These are phyloP conservation scores for Caenorhabditis sp. DNA, from an alignment of 2,888 invertebrate genomes.

Conservation along the genomic window DNA sequence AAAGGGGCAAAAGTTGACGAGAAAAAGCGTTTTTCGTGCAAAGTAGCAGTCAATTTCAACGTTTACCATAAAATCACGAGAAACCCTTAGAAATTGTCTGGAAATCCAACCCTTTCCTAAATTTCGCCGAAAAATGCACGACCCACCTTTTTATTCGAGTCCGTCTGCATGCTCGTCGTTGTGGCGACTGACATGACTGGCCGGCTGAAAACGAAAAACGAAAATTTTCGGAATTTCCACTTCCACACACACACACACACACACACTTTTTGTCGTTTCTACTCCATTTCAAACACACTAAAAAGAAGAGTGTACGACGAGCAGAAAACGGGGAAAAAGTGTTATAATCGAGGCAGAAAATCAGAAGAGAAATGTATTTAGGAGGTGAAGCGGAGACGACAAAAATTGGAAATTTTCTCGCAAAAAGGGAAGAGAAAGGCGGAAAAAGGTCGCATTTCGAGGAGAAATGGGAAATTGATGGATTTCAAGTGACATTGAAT, in stretches of 20 bases:
- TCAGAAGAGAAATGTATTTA: too few species aligned
- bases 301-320: too few species aligned
- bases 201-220: slow-evolving; percentile 6
- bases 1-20: too few species aligned
- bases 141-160: slow-evolving; percentile 45
- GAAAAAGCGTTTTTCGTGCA: too few species aligned
- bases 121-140: not conserved
- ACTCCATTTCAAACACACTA: too few species aligned
- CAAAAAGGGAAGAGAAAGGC: not conserved
- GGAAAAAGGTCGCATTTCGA: not conserved
- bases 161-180: slow-evolving; percentile 57
- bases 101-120: not conserved
- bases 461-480: not conserved
- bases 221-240: slow-evolving; percentile 2
- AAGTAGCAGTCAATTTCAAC: too few species aligned
- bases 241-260: too few species aligned
- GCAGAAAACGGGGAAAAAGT: too few species aligned
- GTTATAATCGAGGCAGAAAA: too few species aligned
- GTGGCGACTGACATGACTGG: slow-evolving; percentile 55
- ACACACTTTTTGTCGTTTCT: too few species aligned
- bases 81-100: not conserved
- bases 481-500: slow-evolving; percentile 1
- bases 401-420: too few species aligned
- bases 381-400: too few species aligned
- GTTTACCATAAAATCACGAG: not conserved